phyloP scores from a whole-genome alignment of 2,888 invertebrate genomes.

The Nemapogon koenigi region DNA sequence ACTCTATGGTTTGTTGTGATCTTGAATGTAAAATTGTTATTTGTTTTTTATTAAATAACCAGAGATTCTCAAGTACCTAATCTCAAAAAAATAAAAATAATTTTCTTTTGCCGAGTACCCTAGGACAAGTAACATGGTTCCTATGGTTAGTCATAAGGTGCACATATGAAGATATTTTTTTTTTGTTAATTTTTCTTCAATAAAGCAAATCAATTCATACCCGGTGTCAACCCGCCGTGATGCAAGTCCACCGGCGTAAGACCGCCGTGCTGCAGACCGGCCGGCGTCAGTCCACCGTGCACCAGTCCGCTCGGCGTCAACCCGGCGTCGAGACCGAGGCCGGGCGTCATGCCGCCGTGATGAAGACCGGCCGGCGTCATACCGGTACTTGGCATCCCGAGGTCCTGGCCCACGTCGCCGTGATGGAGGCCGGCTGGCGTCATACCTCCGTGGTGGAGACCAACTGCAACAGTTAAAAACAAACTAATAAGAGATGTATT shows the following conservation, averaged over 20 bases:
- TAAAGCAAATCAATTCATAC: too few relatives aligned
- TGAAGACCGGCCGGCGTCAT: slow-evolving; percentile 36
- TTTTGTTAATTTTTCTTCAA: too few relatives aligned
- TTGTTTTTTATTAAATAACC: too few relatives aligned
- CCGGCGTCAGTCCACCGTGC: slow-evolving; percentile 52
- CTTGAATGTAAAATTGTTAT: too few relatives aligned
- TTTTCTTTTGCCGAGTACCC: too few relatives aligned
- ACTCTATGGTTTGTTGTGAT: too few relatives aligned
- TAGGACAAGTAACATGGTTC: too few relatives aligned
- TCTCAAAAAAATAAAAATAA: too few relatives aligned
- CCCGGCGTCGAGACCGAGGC: slow-evolving; percentile 42
- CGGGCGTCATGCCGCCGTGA: slow-evolving; percentile 45
- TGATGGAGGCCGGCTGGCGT: slow-evolving; percentile 37
- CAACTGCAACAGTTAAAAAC: slow-evolving; percentile 30
- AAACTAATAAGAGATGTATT: not conserved
- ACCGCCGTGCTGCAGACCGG: slow-evolving; percentile 35
- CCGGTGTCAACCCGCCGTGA: slow-evolving; percentile 25
- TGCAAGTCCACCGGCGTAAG: slow-evolving; percentile 20
- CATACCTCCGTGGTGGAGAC: slow-evolving; percentile 31
- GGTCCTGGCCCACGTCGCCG: slow-evolving; percentile 34
- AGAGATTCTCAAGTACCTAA: too few relatives aligned
- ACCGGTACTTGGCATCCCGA: slow-evolving; percentile 27
- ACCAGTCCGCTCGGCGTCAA: slow-evolving; percentile 28
- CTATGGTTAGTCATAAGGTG: too few relatives aligned
- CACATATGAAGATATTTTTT: too few relatives aligned